These are phyloP conservation scores for Nemapogon koenigi DNA, from an alignment of 2,888 invertebrate genomes.

Conservation along the genomic window DNA sequence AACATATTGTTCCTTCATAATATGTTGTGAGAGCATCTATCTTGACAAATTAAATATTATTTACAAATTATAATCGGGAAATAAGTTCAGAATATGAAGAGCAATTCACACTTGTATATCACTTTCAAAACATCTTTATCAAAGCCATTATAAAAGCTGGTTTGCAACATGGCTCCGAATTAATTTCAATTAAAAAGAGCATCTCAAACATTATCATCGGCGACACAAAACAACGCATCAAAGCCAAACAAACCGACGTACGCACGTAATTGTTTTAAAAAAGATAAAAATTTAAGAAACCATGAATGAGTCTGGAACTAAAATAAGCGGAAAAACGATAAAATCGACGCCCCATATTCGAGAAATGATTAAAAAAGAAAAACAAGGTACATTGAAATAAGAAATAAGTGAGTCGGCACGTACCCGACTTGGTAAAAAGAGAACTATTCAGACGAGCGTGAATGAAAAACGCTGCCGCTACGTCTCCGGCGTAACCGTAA, in stretches of 20 bases:
- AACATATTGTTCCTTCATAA: too few species aligned
- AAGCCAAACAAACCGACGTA: conserved; percentile 21
- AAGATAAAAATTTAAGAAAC: not conserved
- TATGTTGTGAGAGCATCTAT: too few species aligned
- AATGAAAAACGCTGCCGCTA: conserved; percentile 32
- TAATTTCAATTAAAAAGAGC: conserved; percentile 42
- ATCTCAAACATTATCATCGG: conserved; percentile 14
- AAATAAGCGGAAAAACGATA: conserved; percentile 55
- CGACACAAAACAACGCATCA: conserved; percentile 25
- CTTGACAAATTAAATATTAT: too few species aligned
- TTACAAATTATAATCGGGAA: too few species aligned
- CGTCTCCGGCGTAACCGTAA: conserved; percentile 41
- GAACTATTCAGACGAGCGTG: conserved; percentile 58
- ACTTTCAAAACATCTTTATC: too few species aligned
- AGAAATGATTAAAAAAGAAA: conserved; percentile 62
- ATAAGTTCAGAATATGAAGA: too few species aligned
- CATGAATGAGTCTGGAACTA: conserved; percentile 23
- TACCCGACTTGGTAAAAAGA: conserved; percentile 43
- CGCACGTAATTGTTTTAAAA: conserved; percentile 6
- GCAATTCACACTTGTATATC: too few species aligned
- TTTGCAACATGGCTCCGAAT: too few species aligned
- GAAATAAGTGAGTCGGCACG: conserved; percentile 34
- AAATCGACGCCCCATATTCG: conserved; percentile 61
- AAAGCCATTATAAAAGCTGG: too few species aligned
- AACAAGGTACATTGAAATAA: conserved; percentile 18